Base-by-base conservation (phyloP, 2,888 invertebrate species). In the Bembecia ichneumoniformis region DNA sequence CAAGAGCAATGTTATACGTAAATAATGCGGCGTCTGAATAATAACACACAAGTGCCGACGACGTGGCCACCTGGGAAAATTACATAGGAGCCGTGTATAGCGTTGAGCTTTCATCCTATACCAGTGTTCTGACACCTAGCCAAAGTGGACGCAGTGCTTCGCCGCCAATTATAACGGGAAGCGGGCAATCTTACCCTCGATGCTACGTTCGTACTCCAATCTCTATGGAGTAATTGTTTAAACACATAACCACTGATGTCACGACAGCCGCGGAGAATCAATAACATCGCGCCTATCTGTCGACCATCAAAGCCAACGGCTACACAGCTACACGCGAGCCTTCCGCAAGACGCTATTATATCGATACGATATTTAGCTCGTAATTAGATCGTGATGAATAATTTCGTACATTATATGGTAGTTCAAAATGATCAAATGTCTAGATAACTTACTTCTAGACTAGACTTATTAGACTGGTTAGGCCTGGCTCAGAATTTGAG, bases 111-210 rank as follows among this genome's bases (percentile, higher is more conserved):
- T 55, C 61, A 56, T 62, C 60, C 60, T 58, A 53, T 60, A 63
- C 68, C 64, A 62, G 55, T 56, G 66, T 57, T 68, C 78, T 77
- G 82, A 82, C 83, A 82, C 82, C 77, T 78, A 68, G 62, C 62
- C 61, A 68, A 62, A 60, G 67, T 63, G 58, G 56, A 54, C 58
- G 64, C 58, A 63, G 63, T 60, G 65, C 63, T 68, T 62, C 56
- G 58, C 52, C 58, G 64, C 67, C 74, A 72, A 82, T 84, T 83
- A 83, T 84, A 83, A 83, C 83, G 83, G 83, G 71, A 77, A 66
- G 56, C 28, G 28, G 9, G 28, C 59, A 58, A 64, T 60, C 66
- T 66, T 64, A 67, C 64, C 65, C 60, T 60, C 58, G 60, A 56
- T 58, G 54, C 60, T 60, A 64, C 58, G 60, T 60, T 59, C 58